Percentiles rank a stretch among this genome's conserved stretches.
Evolutionary conservation across 2,888 invertebrate species (phyloP).

Genomic region (Acrobasis repandana): DNA sequence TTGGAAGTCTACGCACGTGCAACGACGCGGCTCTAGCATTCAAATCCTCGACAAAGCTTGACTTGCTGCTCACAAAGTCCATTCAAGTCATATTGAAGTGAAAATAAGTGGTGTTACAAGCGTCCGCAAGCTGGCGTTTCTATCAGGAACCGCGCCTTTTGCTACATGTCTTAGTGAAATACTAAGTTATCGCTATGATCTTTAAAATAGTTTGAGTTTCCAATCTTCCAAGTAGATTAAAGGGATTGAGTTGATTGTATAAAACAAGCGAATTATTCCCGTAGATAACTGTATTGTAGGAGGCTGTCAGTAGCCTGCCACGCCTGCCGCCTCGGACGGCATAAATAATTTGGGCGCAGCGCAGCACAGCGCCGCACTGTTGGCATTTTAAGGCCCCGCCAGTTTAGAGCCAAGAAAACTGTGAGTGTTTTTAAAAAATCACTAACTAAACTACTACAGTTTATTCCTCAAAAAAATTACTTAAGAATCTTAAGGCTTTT

Average conservation of each 20-base stretch:
- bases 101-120: neutral
- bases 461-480: too few species aligned
- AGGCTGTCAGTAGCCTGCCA: neutral
- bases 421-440: too few species aligned
- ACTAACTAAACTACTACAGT: too few species aligned
- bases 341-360: slow-evolving; percentile 6
- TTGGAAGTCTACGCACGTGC: neutral
- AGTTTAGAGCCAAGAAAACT: too few species aligned
- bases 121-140: neutral
- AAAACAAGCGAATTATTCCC: too few species aligned
- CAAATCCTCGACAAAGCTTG: neutral
- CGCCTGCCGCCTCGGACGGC: neutral
- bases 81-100: neutral
- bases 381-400: slow-evolving; percentile 16
- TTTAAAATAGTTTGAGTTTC: too few species aligned
- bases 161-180: too few species aligned
- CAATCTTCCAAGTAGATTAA: too few species aligned
- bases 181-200: too few species aligned
- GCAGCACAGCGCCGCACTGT: neutral
- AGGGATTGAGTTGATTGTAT: too few species aligned
- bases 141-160: neutral
- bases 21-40: neutral
- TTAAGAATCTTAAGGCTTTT: too few species aligned
- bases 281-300: too few species aligned
- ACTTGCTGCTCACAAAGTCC: neutral